Evolutionary conservation across 2,888 invertebrate species (phyloP).

Genomic region (Lasioglossum morio): DNA sequence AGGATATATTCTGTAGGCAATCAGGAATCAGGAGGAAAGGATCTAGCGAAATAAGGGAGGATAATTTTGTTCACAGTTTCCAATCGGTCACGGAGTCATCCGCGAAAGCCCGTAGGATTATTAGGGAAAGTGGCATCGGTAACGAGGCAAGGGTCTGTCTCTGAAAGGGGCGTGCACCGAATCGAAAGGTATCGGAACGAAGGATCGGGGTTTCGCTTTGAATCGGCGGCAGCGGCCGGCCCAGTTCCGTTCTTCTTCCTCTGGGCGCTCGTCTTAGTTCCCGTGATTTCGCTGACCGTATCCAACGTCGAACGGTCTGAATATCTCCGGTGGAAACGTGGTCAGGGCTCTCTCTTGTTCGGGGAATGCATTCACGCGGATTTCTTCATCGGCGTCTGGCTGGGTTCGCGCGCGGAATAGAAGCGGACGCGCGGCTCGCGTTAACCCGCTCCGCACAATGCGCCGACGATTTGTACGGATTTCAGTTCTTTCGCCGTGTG

Average conservation of each 20-base stretch:
- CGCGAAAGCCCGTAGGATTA: background rate
- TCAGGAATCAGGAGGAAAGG: no score
- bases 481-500: slow-evolving; percentile 56
- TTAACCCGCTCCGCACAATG: slow-evolving; percentile 51
- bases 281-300: slow-evolving; percentile 36
- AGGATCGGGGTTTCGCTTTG: background rate
- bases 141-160: background rate
- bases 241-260: slow-evolving; percentile 40
- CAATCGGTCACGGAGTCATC: background rate
- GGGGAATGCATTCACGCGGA: slow-evolving; percentile 50
- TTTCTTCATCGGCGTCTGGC: slow-evolving; percentile 57
- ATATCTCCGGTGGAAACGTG: slow-evolving; percentile 37
- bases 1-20: no score
- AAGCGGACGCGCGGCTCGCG: slow-evolving; percentile 40
- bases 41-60: no score
- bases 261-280: slow-evolving; percentile 51
- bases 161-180: background rate
- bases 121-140: background rate
- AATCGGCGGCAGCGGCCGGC: slow-evolving; percentile 27
- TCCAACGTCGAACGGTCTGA: slow-evolving; percentile 31
- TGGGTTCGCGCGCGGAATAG: slow-evolving; percentile 43
- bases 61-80: background rate
- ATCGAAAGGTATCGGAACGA: slow-evolving; percentile 6
- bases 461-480: slow-evolving; percentile 61
- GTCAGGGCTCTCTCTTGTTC: slow-evolving; percentile 44